Evolutionary conservation across 2,797 vertebrate species (phyloP).

Genomic region (Fratercula arctica): DNA sequence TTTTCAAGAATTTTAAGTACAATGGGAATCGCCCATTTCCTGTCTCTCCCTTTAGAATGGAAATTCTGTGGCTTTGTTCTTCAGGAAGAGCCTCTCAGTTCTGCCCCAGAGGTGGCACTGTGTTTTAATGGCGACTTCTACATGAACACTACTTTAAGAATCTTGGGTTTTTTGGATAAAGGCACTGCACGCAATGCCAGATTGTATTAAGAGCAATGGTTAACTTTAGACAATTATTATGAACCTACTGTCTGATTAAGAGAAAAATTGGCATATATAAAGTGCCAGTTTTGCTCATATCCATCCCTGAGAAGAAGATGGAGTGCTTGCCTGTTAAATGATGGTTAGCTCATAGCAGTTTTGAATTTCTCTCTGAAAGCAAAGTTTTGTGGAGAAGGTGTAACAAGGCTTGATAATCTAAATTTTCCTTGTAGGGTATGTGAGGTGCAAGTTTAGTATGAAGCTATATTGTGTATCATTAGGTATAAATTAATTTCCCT

Average conservation of each 20-base stretch:
- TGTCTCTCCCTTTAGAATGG: not conserved
- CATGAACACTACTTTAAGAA: not conserved
- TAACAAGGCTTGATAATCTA: not conserved
- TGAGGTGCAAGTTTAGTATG: not conserved
- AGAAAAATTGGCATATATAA: not conserved
- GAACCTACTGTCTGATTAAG: not conserved
- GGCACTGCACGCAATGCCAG: not conserved
- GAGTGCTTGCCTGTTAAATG: constrained; percentile 5
- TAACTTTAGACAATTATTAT: not conserved
- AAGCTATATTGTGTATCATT: not conserved
- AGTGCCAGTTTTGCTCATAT: not conserved
- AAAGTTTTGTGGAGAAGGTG: not conserved
- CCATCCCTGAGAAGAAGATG: not conserved
- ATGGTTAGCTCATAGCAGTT: not conserved
- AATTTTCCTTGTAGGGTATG: not conserved
- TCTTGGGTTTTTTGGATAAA: not conserved
- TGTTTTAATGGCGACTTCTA: not conserved
- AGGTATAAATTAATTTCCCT: not conserved
- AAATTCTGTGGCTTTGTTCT: not conserved
- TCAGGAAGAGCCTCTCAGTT: not conserved
- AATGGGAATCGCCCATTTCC: not conserved
- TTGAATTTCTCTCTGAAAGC: not conserved
- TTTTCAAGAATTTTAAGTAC: not conserved
- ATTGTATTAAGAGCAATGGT: not conserved
- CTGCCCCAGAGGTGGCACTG: not conserved